Evolutionary conservation across 1,140 invertebrate species (phyloP), one percentile per base, ranked within the genome.

Genomic region (Pogonognathellus flavescens): DNA sequence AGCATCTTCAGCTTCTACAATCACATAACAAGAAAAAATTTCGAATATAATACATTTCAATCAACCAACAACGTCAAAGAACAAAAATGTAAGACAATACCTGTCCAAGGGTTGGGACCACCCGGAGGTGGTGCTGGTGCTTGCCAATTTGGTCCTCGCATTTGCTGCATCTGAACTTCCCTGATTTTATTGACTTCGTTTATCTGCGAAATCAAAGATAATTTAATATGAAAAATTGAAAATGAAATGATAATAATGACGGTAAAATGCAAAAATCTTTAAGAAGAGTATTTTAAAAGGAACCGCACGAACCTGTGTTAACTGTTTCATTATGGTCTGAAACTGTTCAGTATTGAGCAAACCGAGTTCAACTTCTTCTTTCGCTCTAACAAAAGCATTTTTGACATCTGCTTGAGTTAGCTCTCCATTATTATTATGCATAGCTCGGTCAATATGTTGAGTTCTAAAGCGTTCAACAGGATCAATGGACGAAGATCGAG

Each of bases 351-450:
- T 94, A 50, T 94, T 94, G 50, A 98, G 93, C 16, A 93, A 92
- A 1, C 96, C 96, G 70, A 93, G 93, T 66, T 94, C 94, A 62
- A 94, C 91, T 88, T 97, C 94, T 88, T 96, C 95, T 70, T 96
- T 95, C 0, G 96, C 96, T 89, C 96, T 94, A 31, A 93, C 94
- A 89, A 97, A 94, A 57, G 97, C 96, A 10, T 95, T 94, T 88
- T 95, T 94, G 80, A 94, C 93, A 81, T 93, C 94, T 83, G 93
- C 92, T 70, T 94, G 93, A 57, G 93, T 91, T 25, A 90, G 90
- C 49, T 90, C 87, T 2, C 91, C 91, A 9, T 81, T 76, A 18
- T 14, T 49, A 16, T 14, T 49, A 16, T 41, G n/a, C 41, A 70
- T 18, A 7, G 84, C 57, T 6, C 60, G 59, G 16, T 88, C 85